Evolutionary conservation across 2,113 vertebrate species (phyloP).

Genomic region (Puntigrus tetrazona): DNA sequence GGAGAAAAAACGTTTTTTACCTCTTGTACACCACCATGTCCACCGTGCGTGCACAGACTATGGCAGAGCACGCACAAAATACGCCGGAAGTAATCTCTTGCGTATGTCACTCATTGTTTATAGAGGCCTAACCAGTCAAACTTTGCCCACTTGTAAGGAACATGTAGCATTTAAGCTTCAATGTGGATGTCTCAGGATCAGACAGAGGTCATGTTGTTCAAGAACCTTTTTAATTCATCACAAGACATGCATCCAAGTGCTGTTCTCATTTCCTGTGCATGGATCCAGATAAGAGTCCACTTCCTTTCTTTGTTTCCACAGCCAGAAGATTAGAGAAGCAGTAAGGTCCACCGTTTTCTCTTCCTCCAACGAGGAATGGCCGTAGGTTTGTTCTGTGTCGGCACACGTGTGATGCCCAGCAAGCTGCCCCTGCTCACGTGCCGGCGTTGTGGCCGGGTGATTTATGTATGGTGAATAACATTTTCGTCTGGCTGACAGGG

Average conservation of each 20-base stretch:
- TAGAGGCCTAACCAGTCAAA: not conserved
- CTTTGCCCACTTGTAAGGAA: not conserved
- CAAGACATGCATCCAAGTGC: not conserved
- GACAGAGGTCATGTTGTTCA: not conserved
- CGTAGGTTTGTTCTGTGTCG: not conserved
- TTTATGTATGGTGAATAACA: conserved; percentile 47
- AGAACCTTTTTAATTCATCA: not conserved
- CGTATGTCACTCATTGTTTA: too few species aligned
- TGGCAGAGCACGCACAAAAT: too few species aligned
- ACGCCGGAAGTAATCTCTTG: too few species aligned
- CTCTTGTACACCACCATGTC: too few species aligned
- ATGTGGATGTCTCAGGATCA: not conserved
- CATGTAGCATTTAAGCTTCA: not conserved
- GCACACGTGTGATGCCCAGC: not conserved
- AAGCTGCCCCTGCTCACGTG: not conserved
- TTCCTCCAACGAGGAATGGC: conserved; percentile 1
- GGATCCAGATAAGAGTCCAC: not conserved
- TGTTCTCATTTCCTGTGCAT: not conserved
- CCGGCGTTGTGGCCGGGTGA: conserved; percentile 44
- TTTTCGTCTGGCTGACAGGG: conserved; percentile 39
- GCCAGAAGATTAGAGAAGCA: not conserved
- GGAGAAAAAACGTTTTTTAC: too few species aligned
- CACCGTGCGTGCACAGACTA: too few species aligned
- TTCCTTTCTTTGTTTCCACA: conserved; percentile 4
- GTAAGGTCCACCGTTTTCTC: not conserved